Evolutionary conservation across 2,888 invertebrate genomes (phyloP), one percentile per base, ranked within the genome.

Genomic region (Plagiodera versicolora): DNA sequence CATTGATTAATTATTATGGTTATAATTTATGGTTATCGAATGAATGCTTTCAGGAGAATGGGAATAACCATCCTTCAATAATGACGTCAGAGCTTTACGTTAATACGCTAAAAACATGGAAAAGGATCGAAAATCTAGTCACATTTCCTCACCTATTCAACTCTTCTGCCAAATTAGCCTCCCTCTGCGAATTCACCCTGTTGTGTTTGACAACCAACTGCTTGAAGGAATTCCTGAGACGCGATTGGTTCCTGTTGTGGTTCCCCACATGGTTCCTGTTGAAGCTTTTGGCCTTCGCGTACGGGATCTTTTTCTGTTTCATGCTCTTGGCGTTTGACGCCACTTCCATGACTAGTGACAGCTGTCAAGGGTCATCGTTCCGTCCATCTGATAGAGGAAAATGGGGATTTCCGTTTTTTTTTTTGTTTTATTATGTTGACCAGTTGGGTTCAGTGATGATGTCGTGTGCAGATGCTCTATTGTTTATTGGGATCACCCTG

Each of bases 121-220:
- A n/a, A n/a, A n/a, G n/a, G n/a, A 24, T 24, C 6, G 4, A 24
- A 32, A 2, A 10, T 32, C 32, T 17, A 1, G 28, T n/a, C 30
- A 39, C 32, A 5, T 17, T 44, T 10, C 9, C 56, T 47, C 32
- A 56, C 56, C 56, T 56, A 20, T 28, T 56, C 35, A 56, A 56
- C 48, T 56, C 56, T 10, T 19, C 56, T 9, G 47, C 56, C 48
- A 4, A n/a, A 32, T 8, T 45, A 16, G 35, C 39, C 20, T 44
- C 24, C 24, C 53, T 44, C 44, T 44, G 44, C n/a, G 17, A 44
- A 14, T 53, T 53, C 2, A 44, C 20, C 6, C 44, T 44, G 44
- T 39, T 39, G 39, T 39, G n/a, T 14, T 6, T 39, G 14, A 4
- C 11, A n/a, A 39, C 14, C 14, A 39, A 14, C 14, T 14, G 39